Percentiles rank a stretch among this genome's conserved stretches.
phyloP scores from a whole-genome alignment of 92 coral and sea anemone genomes.

The Phenganax subtilis region DNA sequence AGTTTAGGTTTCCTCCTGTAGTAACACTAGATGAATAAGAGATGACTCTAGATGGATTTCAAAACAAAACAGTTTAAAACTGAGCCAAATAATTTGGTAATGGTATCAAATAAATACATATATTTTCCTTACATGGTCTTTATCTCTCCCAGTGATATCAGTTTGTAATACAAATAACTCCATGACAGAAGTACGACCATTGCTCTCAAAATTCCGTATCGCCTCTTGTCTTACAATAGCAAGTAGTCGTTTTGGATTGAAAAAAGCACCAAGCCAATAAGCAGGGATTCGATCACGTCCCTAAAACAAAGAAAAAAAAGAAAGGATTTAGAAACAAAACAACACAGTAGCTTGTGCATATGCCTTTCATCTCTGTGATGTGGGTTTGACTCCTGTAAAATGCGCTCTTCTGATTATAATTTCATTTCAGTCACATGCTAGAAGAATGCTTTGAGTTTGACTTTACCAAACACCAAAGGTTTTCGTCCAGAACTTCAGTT shows the following conservation, averaged over 20 bases:
- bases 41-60: too few species aligned
- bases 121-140: slow-evolving; percentile 76
- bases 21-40: too few species aligned
- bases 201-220: slow-evolving; percentile 64
- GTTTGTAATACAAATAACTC: slow-evolving; percentile 94
- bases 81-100: too few species aligned
- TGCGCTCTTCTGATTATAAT: too few species aligned
- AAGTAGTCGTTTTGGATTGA: slow-evolving; percentile 85
- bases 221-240: slow-evolving; percentile 95
- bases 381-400: too few species aligned
- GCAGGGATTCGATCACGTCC: slow-evolving; percentile 98
- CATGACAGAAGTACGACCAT: slow-evolving; percentile 60
- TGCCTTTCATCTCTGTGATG: background rate
- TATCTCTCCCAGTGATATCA: slow-evolving; percentile 97
- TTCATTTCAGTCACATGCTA: background rate
- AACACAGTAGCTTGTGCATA: background rate
- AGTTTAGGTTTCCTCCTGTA: too few species aligned
- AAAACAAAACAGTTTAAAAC: too few species aligned
- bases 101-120: background rate
- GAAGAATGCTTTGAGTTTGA: background rate
- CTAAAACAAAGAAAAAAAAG: slow-evolving; percentile 37
- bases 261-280: slow-evolving; percentile 96
- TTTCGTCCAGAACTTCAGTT: background rate
- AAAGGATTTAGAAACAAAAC: background rate
- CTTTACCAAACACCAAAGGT: too few species aligned